Base-by-base conservation (phyloP, 2,888 invertebrate genomes). In the Odontocerum albicorne region DNA sequence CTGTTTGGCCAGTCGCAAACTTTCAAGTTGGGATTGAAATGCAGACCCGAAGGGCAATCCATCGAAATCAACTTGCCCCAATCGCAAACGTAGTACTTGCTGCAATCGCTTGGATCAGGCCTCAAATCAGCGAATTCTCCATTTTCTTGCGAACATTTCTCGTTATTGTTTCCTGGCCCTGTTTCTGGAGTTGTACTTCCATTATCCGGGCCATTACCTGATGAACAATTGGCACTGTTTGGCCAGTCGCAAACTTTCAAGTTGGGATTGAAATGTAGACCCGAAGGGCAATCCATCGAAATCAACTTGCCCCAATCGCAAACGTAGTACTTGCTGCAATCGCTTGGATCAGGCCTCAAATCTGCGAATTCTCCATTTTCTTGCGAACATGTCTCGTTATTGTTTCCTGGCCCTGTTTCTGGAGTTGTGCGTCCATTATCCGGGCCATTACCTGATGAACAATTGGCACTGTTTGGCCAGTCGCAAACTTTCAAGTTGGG, bases 401-500 rank as follows among this genome's bases (percentile, higher is more conserved):
- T n/a, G n/a, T n/a, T n/a, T n/a, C n/a, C n/a, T n/a, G n/a, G n/a
- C n/a, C n/a, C n/a, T n/a, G n/a, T n/a, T n/a, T n/a, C n/a, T n/a
- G n/a, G n/a, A n/a, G n/a, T n/a, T n/a, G n/a, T n/a, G n/a, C n/a
- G n/a, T n/a, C n/a, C n/a, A n/a, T n/a, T n/a, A n/a, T n/a, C n/a
- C n/a, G n/a, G n/a, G n/a, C n/a, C n/a, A n/a, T n/a, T n/a, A n/a
- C n/a, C n/a, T n/a, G n/a, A n/a, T n/a, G n/a, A n/a, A n/a, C 68
- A 68, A 17, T 65, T 64, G 1, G 65, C 67, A 6, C 53, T 40
- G 1, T 49, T 49, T 1, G 66, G 64, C 33, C 56, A 54, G 55
- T 67, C 68, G 59, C 68, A 68, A 35, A 68, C 66, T 27, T 60
- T 65, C 47, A 61, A 54, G n/a, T 4, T 19, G 4, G 67, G 65